Percentiles rank a stretch among this genome's conserved stretches.
Conservation (phyloP, 2,888 invertebrate species). For the Epinotia bilunana region DNA sequence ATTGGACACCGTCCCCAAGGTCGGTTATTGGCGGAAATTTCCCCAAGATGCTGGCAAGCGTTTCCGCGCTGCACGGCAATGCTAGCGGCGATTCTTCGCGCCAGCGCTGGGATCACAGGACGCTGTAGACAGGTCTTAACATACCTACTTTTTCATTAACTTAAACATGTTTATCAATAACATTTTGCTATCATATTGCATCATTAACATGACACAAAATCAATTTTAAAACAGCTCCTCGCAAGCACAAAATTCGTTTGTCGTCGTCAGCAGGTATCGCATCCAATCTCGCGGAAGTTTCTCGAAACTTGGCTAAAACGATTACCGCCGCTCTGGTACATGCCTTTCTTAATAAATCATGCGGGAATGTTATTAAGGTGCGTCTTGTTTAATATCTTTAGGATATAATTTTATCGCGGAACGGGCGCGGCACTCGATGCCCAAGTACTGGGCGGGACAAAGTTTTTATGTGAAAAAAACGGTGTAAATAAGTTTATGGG, state of each 20-base stretch:
- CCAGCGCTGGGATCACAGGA: too few species aligned
- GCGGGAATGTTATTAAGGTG: conserved; percentile 41
- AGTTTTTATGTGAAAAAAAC: conserved; percentile 29
- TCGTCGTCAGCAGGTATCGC: conserved; percentile 33
- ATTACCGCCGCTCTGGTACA: conserved; percentile 37
- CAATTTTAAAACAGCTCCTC: not conserved
- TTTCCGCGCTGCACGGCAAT: too few species aligned
- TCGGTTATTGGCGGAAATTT: too few species aligned
- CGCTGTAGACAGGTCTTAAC: too few species aligned
- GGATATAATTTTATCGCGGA: conserved; percentile 37
- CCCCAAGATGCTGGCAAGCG: too few species aligned
- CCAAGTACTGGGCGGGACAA: not conserved
- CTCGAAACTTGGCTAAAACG: conserved; percentile 35
- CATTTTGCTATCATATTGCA: not conserved
- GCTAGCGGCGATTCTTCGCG: too few species aligned
- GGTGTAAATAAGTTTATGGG: conserved; percentile 33
- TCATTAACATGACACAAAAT: not conserved
- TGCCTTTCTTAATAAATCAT: conserved; percentile 45
- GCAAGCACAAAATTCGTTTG: conserved; percentile 20
- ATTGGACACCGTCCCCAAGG: too few species aligned
- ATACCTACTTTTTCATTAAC: not conserved
- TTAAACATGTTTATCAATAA: too few species aligned
- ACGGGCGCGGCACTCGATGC: conserved; percentile 31
- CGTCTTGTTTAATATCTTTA: conserved; percentile 43
- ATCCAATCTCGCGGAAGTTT: conserved; percentile 38